A percentile compares a stretch with the other conserved stretches of the same genome.
Conservation (phyloP, 2,113 vertebrate species). For the Pseudolaguvia tuberculata region DNA sequence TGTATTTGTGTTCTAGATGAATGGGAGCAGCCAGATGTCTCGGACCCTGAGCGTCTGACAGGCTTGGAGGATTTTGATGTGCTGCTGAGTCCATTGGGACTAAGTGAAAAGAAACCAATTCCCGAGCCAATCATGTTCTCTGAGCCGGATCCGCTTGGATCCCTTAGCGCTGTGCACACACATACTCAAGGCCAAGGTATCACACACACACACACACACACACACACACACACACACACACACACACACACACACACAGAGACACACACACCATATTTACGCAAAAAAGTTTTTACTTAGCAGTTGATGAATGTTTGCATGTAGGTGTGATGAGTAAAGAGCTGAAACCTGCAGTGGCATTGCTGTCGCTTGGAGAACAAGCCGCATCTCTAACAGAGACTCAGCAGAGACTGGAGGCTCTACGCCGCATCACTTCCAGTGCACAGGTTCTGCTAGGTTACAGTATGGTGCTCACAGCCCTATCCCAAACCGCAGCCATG, state of each 20-base stretch:
- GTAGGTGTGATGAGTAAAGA: constrained; percentile 55
- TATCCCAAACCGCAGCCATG: constrained; percentile 71
- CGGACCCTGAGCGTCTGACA: constrained; percentile 64
- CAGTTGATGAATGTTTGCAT: background rate
- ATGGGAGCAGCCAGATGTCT: constrained; percentile 68
- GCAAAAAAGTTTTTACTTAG: too few species aligned
- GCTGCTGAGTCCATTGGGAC: constrained; percentile 67
- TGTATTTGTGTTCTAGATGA: constrained; percentile 62
- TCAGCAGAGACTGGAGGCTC: constrained; percentile 70
- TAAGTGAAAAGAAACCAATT: constrained; percentile 70
- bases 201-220: background rate
- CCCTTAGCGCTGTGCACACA: constrained; percentile 55
- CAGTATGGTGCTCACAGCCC: constrained; percentile 73
- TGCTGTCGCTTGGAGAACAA: constrained; percentile 71
- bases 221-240: constrained; percentile 3
- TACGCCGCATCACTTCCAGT: constrained; percentile 69
- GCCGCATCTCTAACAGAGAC: constrained; percentile 67
- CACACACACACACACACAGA: background rate
- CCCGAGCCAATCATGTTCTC: constrained; percentile 72
- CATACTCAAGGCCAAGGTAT: constrained; percentile 59
- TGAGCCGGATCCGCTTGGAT: constrained; percentile 72
- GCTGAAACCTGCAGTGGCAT: constrained; percentile 53
- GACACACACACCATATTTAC: background rate
- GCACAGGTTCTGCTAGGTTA: constrained; percentile 75
- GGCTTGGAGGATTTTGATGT: constrained; percentile 73